phyloP scores from a whole-genome alignment of 2,113 vertebrate species.

The Lanius ludovicianus region DNA sequence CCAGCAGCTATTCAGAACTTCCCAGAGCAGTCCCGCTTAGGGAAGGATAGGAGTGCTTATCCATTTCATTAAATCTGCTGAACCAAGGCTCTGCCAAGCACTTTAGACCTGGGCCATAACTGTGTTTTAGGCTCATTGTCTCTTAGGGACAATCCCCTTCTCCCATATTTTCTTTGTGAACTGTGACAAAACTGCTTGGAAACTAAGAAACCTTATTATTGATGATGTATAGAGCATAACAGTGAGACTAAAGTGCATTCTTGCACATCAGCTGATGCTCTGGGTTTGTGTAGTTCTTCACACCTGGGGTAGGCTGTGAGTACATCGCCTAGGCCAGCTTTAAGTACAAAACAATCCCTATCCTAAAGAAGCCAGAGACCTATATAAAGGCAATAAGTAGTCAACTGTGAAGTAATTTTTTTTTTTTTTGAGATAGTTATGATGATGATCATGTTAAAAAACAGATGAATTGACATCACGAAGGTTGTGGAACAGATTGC shows the following conservation, averaged over 20 bases:
- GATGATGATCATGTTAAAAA: background rate
- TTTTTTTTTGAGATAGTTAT: background rate
- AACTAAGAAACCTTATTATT: background rate
- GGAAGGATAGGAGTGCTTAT: background rate
- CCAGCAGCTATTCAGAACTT: background rate
- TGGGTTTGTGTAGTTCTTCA: background rate
- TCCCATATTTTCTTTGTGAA: background rate
- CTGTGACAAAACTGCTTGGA: background rate
- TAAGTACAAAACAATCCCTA: background rate
- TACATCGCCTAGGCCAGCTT: background rate
- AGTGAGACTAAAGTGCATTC: background rate
- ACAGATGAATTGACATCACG: background rate
- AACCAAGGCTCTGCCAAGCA: background rate
- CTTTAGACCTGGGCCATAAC: background rate
- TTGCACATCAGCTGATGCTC: background rate
- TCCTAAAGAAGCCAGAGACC: background rate
- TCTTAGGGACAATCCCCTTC: background rate
- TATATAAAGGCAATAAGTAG: background rate
- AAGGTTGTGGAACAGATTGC: rapidly evolving
- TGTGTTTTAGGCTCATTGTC: background rate
- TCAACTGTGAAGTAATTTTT: background rate
- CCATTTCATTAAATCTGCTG: background rate
- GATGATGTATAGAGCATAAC: background rate
- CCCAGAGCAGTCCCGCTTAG: background rate
- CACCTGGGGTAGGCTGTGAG: background rate